These are phyloP conservation scores for Oryzias celebensis DNA, from an alignment of 2,113 vertebrate genomes.

Conservation along the genomic window DNA sequence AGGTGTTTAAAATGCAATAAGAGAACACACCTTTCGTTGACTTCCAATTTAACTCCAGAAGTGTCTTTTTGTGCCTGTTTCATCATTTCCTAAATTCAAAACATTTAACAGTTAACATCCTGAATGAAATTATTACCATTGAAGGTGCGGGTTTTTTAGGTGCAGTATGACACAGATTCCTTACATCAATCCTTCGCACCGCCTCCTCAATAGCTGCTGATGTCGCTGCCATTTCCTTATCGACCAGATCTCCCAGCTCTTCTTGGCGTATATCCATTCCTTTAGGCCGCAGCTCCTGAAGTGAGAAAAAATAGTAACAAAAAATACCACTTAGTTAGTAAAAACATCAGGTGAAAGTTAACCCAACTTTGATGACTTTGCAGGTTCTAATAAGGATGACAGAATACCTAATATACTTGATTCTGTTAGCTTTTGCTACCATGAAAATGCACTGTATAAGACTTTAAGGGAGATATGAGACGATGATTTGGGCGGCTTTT, in stretches of 20 bases:
- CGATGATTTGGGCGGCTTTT: too few relatives aligned
- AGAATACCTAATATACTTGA: too few relatives aligned
- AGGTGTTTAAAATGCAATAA: not conserved
- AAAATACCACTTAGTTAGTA: not conserved
- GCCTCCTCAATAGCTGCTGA: conserved; percentile 92
- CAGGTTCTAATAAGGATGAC: too few relatives aligned
- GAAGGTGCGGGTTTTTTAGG: not conserved
- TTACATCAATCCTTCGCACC: conserved; percentile 91
- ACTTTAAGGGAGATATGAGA: too few relatives aligned
- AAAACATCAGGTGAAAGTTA: not conserved
- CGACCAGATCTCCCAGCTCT: conserved; percentile 94
- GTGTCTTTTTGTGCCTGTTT: conserved; percentile 88
- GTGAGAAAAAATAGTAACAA: not conserved
- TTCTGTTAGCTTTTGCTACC: too few relatives aligned
- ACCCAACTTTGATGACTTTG: too few relatives aligned
- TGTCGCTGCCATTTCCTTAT: conserved; percentile 96
- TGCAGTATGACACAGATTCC: not conserved
- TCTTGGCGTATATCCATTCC: conserved; percentile 90
- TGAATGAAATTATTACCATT: not conserved
- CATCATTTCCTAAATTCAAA: conserved; percentile 90
- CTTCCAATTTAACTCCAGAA: conserved; percentile 91
- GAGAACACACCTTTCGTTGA: conserved; percentile 89
- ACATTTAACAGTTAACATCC: not conserved
- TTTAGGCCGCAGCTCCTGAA: conserved; percentile 90
- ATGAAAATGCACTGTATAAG: too few relatives aligned